These are phyloP conservation scores for Venustaconcha ellipsiformis DNA, from an alignment of 1,140 invertebrate species.

Conservation along the genomic window DNA sequence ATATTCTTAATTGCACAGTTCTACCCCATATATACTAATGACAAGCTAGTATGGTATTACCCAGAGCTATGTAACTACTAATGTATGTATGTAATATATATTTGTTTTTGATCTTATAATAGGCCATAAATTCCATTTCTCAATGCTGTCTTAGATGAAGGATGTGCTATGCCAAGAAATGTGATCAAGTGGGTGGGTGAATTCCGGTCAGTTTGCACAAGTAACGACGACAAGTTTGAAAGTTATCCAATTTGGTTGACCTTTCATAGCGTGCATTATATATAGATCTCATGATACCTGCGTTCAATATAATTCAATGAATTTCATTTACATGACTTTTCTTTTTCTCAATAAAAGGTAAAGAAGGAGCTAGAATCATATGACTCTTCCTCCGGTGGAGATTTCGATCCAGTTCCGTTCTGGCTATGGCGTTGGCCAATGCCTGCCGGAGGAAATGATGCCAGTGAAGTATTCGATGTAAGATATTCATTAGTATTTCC, in stretches of 20 bases:
- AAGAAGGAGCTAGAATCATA: constrained; percentile 14
- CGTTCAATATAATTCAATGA: too few species aligned
- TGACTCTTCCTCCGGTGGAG: background rate
- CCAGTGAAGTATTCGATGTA: constrained; percentile 23
- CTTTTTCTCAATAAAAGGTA: background rate
- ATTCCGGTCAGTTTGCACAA: background rate
- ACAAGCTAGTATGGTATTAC: background rate
- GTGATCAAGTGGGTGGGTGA: background rate
- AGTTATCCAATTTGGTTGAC: too few species aligned
- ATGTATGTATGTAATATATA: background rate
- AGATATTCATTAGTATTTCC: background rate
- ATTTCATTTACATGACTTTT: too few species aligned
- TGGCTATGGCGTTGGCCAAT: constrained; percentile 28
- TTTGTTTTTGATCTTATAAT: background rate
- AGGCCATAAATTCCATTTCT: background rate
- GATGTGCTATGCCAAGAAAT: too few species aligned
- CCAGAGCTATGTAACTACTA: background rate
- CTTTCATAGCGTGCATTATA: too few species aligned
- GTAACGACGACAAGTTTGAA: background rate
- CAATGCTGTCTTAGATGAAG: background rate
- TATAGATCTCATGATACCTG: too few species aligned
- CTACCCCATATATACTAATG: background rate
- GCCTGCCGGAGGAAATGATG: constrained; percentile 22
- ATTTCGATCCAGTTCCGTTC: constrained; percentile 3
- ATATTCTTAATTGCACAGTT: background rate